These are phyloP conservation scores for Neomorphus geoffroyi DNA, from an alignment of 2,797 vertebrate species.

Conservation along the genomic window DNA sequence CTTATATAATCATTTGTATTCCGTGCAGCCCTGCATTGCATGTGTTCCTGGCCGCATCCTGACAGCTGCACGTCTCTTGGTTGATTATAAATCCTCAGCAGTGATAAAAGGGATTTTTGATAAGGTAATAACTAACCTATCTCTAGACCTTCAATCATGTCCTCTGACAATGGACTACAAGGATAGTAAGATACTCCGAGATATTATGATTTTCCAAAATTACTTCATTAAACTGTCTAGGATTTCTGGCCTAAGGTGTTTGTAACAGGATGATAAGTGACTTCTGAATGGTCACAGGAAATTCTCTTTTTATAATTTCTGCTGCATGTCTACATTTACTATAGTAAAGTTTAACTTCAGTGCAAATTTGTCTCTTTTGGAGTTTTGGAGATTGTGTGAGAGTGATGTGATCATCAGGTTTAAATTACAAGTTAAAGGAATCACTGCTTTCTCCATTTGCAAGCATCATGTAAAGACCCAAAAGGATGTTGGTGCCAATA, in stretches of 20 bases:
- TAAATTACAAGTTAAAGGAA: neutral
- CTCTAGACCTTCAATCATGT: slow-evolving; percentile 24
- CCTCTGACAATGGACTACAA: slow-evolving; percentile 25
- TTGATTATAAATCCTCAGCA: slow-evolving; percentile 35
- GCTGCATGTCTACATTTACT: neutral
- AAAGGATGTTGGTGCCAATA: neutral
- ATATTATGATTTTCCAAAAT: slow-evolving; percentile 30
- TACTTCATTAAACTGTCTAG: slow-evolving; percentile 7
- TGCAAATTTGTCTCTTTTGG: neutral
- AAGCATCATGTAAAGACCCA: rapidly evolving
- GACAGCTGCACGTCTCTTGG: slow-evolving; percentile 27
- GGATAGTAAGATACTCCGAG: slow-evolving; percentile 1
- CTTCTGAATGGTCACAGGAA: neutral
- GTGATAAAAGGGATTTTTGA: slow-evolving; percentile 19
- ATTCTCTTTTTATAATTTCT: slow-evolving; percentile 3
- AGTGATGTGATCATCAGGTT: neutral
- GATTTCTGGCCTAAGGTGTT: slow-evolving; percentile 7
- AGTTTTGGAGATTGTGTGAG: neutral
- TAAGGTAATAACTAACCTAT: slow-evolving; percentile 50
- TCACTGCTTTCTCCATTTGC: neutral
- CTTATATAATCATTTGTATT: slow-evolving; percentile 33
- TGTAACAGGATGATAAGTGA: neutral
- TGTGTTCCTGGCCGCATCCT: neutral
- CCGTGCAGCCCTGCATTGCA: neutral
- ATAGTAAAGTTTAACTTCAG: neutral